phyloP scores from a whole-genome alignment of 2,113 vertebrate genomes.

The Gorsachius goisagi region DNA sequence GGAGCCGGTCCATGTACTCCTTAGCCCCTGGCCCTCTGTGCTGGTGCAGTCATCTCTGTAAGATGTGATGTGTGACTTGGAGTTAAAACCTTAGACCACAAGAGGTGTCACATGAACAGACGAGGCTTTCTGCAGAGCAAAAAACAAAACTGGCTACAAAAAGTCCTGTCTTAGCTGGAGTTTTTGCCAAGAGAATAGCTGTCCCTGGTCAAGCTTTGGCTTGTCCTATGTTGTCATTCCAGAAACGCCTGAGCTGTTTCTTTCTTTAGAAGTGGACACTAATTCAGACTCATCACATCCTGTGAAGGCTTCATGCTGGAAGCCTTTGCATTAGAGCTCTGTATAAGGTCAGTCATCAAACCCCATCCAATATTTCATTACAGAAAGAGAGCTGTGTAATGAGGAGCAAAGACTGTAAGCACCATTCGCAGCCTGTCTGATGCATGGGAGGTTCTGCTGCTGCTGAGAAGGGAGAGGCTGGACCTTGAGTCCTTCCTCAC shows the following conservation, averaged over 20 bases:
- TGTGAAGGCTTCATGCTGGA: background rate
- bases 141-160: background rate
- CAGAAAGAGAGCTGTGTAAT: background rate
- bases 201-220: background rate
- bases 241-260: background rate
- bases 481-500: background rate
- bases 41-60: background rate
- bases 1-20: rapidly evolving
- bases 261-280: background rate
- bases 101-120: background rate
- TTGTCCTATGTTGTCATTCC: background rate
- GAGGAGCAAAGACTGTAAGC: background rate
- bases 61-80: rapidly evolving
- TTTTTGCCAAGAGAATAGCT: background rate
- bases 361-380: background rate
- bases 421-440: background rate
- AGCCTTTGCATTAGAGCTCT: background rate
- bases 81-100: background rate
- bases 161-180: conserved; percentile 53
- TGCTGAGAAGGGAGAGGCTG: background rate
- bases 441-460: rapidly evolving
- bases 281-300: background rate
- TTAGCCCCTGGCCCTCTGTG: background rate
- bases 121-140: background rate
- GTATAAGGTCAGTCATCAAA: background rate